These are phyloP conservation scores for Galleria mellonella DNA, from an alignment of 1,140 invertebrate species.

Conservation along the genomic window DNA sequence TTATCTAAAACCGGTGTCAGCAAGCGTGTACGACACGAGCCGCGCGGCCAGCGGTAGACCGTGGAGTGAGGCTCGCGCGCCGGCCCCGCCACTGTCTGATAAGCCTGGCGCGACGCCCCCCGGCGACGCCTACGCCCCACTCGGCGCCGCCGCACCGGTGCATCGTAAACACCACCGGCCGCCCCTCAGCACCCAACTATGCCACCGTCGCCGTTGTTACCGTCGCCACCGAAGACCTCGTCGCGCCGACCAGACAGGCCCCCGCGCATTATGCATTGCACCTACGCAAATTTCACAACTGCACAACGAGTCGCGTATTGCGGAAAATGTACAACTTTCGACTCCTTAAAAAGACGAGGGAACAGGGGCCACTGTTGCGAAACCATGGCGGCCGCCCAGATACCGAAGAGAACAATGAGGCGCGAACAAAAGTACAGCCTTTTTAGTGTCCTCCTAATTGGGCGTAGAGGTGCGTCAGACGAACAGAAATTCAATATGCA, in stretches of 20 bases:
- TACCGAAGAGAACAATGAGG: slow-evolving; percentile 61
- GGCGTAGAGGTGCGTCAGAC: slow-evolving; percentile 39
- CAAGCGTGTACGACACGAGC: slow-evolving; percentile 45
- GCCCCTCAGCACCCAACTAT: slow-evolving; percentile 35
- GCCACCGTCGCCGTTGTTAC: slow-evolving; percentile 16
- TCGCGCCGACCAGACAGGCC: slow-evolving; percentile 47
- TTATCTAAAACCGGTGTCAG: slow-evolving; percentile 64
- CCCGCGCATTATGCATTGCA: slow-evolving; percentile 58
- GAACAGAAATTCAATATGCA: slow-evolving; percentile 65
- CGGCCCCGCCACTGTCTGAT: slow-evolving; percentile 66
- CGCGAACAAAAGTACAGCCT: slow-evolving; percentile 52
- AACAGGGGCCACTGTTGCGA: slow-evolving; percentile 44
- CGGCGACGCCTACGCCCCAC: slow-evolving; percentile 70
- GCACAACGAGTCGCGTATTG: slow-evolving; percentile 25
- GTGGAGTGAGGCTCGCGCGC: slow-evolving; percentile 69
- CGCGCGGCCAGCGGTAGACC: slow-evolving; percentile 56
- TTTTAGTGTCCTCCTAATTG: slow-evolving; percentile 67
- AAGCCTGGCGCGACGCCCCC: slow-evolving; percentile 70
- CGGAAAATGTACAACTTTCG: slow-evolving; percentile 62
- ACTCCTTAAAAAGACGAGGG: slow-evolving; percentile 68
- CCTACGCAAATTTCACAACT: slow-evolving; percentile 66
- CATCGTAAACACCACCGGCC: slow-evolving; percentile 56
- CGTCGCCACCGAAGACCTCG: slow-evolving; percentile 8
- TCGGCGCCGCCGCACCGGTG: slow-evolving; percentile 47
- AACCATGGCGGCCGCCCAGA: slow-evolving; percentile 51